Conservation (phyloP, 2,888 invertebrate genomes). For the Diarsia mendica region DNA sequence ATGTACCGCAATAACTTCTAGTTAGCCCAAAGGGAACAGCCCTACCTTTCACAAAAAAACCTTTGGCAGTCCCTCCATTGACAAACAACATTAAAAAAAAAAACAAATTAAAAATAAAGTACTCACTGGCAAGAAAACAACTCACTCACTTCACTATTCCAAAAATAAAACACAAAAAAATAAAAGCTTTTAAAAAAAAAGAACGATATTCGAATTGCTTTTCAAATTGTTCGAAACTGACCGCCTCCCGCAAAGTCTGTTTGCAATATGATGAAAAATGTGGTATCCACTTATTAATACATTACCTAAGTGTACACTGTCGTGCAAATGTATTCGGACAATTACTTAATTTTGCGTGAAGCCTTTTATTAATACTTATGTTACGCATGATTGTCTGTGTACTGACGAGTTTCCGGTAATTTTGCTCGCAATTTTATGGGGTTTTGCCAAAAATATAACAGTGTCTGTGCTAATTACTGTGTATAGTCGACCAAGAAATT, state of each 20-base stretch:
- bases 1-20: neutral
- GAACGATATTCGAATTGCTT: slow-evolving; percentile 13
- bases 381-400: slow-evolving; percentile 12
- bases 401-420: neutral
- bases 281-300: slow-evolving; percentile 57
- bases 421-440: neutral
- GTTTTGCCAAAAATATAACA: neutral
- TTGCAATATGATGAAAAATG: slow-evolving; percentile 59
- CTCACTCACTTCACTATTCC: slow-evolving; percentile 17
- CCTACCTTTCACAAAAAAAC: neutral
- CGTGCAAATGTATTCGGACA: slow-evolving; percentile 38
- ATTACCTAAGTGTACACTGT: slow-evolving; percentile 46
- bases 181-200: neutral
- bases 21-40: neutral
- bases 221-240: slow-evolving; percentile 36
- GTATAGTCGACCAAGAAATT: no score
- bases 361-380: neutral
- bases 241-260: slow-evolving; percentile 53
- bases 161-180: slow-evolving; percentile 6
- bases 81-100: neutral
- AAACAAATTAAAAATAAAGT: slow-evolving; percentile 2
- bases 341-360: slow-evolving; percentile 33
- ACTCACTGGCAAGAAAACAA: slow-evolving; percentile 36
- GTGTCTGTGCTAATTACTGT: neutral
- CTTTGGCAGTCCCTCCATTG: neutral